Evolutionary conservation across 2,888 invertebrate species (phyloP), one percentile per base, ranked within the genome.

Genomic region (Beris chalybata): DNA sequence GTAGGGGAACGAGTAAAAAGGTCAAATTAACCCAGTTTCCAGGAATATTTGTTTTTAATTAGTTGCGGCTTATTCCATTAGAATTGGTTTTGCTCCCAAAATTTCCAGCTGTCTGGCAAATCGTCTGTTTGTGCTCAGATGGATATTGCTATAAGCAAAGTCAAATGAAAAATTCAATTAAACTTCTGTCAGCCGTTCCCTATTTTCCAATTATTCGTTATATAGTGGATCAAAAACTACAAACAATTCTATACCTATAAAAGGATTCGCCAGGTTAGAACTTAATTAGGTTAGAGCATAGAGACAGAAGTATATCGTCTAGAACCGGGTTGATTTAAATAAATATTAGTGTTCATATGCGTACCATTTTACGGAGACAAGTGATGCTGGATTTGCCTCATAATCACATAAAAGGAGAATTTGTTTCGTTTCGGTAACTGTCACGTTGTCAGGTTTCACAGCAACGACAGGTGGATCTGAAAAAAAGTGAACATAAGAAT

Each of bases 401-500:
- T 93, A 94, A 73, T 88, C 86, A 79, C 95, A 95, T 71, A 87
- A 86, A 61, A 95, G 85, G 47, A 90, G 82, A 54, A 92, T 85
- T 72, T 89, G 87, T 44, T 86, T 85, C 12, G 88, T 87, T 79
- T 94, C 95, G 73, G 91, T 89, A 5, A 90, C 89, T 0, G 91
- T 91, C 70, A 91, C 85, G 77, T 90, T 90, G 38, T 84, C 84
- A 0, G 93, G 92, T 58, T 83, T 85, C 64, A 94, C 88, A 66
- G 83, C 85, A 4, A 95, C 91, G 66, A 92, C 89, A 4, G 95
- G 95, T 0, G 93, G 90, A 85, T 93, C 95, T 95, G 83, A 1
- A 82, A 82, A 22, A 22, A 22, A 22, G 22, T 22, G 3, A 22
- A 22, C 22, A 22, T 2, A 22, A 22, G 3, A 22, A 22, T 22